Conservation (phyloP, 2,113 vertebrate genomes). For the Leptosomus discolor region DNA sequence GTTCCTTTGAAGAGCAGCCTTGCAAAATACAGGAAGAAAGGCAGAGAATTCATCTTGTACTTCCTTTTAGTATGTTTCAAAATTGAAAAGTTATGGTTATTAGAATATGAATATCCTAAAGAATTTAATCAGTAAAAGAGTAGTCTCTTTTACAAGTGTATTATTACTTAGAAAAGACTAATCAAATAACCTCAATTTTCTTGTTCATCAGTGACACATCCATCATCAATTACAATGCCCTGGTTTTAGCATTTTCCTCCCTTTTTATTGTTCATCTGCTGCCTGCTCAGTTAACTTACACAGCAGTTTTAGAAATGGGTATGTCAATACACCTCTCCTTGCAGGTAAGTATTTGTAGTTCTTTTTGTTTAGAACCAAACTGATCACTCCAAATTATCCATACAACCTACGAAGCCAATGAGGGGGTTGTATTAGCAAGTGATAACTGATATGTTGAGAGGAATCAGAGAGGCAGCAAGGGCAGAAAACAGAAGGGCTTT, state of each 20-base stretch:
- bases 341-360: neutral
- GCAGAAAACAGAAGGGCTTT: neutral
- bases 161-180: neutral
- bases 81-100: neutral
- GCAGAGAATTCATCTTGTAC: neutral
- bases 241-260: neutral
- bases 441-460: neutral
- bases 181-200: constrained; percentile 6
- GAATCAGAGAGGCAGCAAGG: neutral
- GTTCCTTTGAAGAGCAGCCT: neutral
- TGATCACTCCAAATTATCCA: neutral
- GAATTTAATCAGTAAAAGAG: neutral
- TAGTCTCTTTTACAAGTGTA: neutral
- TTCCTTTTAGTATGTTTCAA: neutral
- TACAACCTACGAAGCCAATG: neutral
- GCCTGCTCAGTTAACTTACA: neutral
- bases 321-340: neutral
- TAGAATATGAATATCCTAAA: neutral
- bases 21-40: neutral
- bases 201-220: neutral
- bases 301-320: neutral
- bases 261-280: neutral
- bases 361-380: neutral
- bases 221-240: neutral
- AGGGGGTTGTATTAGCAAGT: neutral